A percentile compares a stretch with the other conserved stretches of the same genome.
Evolutionary conservation across 2,797 vertebrate genomes (phyloP).

Genomic region (Gymnoscopelus microlampas): DNA sequence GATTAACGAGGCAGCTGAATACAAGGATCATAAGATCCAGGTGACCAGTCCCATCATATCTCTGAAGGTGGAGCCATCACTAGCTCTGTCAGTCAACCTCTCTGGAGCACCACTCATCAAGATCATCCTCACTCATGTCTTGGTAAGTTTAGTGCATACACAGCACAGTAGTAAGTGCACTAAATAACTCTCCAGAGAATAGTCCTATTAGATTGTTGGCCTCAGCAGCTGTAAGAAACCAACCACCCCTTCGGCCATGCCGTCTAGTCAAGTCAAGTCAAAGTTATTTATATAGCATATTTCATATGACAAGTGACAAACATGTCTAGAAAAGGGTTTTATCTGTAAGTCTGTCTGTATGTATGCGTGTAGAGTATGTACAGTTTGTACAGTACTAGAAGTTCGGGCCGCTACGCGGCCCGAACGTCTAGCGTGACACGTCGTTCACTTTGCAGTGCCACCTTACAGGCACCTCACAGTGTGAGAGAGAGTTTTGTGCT

Average conservation of each 20-base stretch:
- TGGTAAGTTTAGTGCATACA: slow-evolving; percentile 79
- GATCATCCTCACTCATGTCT: slow-evolving; percentile 86
- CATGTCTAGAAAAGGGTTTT: no score
- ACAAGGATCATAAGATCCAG: slow-evolving; percentile 85
- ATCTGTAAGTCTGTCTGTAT: no score
- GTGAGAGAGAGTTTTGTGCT: no score
- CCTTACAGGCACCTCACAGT: no score
- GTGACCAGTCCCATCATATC: slow-evolving; percentile 91
- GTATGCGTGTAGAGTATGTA: no score
- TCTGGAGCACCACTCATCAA: slow-evolving; percentile 90
- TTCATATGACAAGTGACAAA: no score
- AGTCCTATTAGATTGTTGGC: slow-evolving; percentile 14
- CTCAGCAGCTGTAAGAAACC: background rate
- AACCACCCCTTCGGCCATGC: background rate
- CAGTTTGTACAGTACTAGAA: no score
- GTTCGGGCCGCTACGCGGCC: no score
- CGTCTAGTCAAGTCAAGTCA: no score
- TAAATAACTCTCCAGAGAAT: background rate
- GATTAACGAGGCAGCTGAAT: slow-evolving; percentile 83
- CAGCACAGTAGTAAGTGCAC: background rate
- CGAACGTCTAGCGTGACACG: no score
- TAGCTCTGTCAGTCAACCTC: slow-evolving; percentile 85
- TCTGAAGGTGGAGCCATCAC: slow-evolving; percentile 90
- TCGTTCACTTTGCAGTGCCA: no score
- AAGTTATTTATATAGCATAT: no score